Conservation (phyloP, 2,113 vertebrate genomes). For the Heterocephalus glaber region DNA sequence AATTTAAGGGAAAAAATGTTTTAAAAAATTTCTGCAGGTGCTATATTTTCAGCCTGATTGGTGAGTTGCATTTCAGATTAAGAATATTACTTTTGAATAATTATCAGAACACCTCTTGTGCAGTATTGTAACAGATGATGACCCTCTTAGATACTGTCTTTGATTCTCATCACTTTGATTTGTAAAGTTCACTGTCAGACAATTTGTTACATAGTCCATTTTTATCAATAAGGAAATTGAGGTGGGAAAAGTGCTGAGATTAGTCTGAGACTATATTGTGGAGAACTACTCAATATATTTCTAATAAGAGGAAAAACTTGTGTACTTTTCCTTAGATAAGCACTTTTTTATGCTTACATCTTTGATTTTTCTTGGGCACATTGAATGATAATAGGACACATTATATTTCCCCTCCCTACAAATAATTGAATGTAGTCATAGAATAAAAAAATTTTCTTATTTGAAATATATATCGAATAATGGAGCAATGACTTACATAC, state of each 20-base stretch:
- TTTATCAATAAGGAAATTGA: constrained; percentile 26
- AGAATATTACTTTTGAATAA: background rate
- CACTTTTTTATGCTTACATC: background rate
- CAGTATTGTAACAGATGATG: background rate
- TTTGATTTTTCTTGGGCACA: background rate
- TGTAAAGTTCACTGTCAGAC: background rate
- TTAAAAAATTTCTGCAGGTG: background rate
- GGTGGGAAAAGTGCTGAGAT: background rate
- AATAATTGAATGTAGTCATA: background rate
- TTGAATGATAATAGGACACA: background rate
- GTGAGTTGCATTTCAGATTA: background rate
- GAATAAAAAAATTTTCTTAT: background rate
- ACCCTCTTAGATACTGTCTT: background rate
- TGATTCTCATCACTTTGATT: background rate
- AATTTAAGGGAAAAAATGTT: background rate
- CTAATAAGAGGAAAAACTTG: background rate
- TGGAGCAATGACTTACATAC: background rate
- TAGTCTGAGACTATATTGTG: background rate
- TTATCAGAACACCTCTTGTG: background rate
- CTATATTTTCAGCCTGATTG: background rate
- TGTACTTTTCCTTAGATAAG: background rate
- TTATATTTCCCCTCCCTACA: background rate
- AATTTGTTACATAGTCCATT: background rate
- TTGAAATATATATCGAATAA: background rate
- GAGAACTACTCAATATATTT: background rate